Evolutionary conservation across 2,113 vertebrate genomes (phyloP).

Genomic region (Polyodon spathula): DNA sequence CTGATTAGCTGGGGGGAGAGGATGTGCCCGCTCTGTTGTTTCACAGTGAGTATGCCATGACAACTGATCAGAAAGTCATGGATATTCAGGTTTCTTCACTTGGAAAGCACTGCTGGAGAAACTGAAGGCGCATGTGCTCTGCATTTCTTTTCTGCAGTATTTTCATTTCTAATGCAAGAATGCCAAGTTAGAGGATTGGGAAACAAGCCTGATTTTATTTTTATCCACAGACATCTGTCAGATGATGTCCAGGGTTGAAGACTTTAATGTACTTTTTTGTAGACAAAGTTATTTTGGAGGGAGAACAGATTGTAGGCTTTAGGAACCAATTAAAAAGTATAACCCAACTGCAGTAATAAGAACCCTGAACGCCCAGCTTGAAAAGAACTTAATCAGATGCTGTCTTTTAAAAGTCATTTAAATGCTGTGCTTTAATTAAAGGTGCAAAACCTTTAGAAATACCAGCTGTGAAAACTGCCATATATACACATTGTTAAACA

Average conservation of each 20-base stretch:
- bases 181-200: constrained; percentile 37
- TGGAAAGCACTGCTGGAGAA: neutral
- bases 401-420: constrained; percentile 1
- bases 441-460: neutral
- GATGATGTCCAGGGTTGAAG: constrained; percentile 56
- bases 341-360: constrained; percentile 51
- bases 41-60: neutral
- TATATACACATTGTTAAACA: neutral
- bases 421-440: constrained; percentile 11
- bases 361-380: constrained; percentile 16
- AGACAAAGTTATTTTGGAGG: constrained; percentile 47
- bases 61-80: neutral
- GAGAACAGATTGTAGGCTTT: constrained; percentile 41
- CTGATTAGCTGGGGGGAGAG: too few species aligned
- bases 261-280: constrained; percentile 39
- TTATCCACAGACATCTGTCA: constrained; percentile 58
- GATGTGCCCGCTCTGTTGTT: neutral
- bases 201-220: constrained; percentile 39
- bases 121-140: constrained; percentile 3
- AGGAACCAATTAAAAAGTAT: constrained; percentile 56
- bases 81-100: constrained; percentile 5
- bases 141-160: constrained; percentile 27
- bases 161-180: constrained; percentile 38
- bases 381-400: neutral
- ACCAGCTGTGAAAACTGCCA: neutral